These are phyloP conservation scores for Orchesella flavescens DNA, from an alignment of 2,888 invertebrate species.

Conservation along the genomic window DNA sequence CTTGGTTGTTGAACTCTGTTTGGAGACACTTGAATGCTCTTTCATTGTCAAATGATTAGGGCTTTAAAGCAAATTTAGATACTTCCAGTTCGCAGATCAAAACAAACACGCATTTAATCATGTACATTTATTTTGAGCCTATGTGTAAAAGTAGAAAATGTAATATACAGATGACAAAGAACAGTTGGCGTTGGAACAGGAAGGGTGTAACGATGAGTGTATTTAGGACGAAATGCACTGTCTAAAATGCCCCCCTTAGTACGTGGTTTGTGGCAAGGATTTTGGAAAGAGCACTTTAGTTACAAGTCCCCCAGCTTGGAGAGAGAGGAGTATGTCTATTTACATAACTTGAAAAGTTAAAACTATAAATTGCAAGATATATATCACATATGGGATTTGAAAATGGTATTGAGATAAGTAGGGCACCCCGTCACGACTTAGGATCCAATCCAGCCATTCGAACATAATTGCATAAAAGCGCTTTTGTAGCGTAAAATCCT, in stretches of 20 bases:
- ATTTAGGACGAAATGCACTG: background rate
- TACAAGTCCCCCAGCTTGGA: background rate
- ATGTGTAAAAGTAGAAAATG: background rate
- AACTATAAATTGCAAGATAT: background rate
- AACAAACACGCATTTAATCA: background rate
- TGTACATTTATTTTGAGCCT: background rate
- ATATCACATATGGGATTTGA: background rate
- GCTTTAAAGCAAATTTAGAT: background rate
- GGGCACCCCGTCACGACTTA: slow-evolving; percentile 32
- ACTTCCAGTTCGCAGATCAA: slow-evolving; percentile 9
- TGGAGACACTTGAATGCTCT: no score
- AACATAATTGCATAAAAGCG: slow-evolving; percentile 31
- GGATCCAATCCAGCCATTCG: slow-evolving; percentile 27
- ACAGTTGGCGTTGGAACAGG: background rate
- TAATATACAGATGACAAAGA: background rate
- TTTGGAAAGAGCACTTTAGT: slow-evolving; percentile 14
- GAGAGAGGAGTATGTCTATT: background rate
- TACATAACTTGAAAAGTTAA: background rate
- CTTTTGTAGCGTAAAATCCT: slow-evolving; percentile 26
- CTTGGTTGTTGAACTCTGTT: no score
- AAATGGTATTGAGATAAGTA: slow-evolving; percentile 21
- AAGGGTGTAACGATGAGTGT: slow-evolving; percentile 1
- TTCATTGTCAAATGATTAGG: no score
- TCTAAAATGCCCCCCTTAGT: slow-evolving; percentile 13
- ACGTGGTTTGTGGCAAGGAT: slow-evolving; percentile 19